These are phyloP conservation scores for Hetaerina americana DNA, from an alignment of 1,140 invertebrate species.

Conservation along the genomic window DNA sequence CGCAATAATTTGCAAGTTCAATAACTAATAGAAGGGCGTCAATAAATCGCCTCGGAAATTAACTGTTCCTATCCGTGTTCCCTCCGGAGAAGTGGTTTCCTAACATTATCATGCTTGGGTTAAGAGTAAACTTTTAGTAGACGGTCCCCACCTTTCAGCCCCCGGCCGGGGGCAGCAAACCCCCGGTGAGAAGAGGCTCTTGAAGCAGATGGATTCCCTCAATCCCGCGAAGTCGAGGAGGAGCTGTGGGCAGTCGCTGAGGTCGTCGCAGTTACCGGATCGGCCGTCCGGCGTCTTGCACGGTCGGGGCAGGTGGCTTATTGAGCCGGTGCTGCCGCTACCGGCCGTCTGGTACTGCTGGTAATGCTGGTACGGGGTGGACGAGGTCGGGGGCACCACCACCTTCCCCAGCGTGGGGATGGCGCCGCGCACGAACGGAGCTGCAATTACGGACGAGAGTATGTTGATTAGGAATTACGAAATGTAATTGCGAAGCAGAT, in stretches of 20 bases:
- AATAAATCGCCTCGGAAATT: too few species aligned
- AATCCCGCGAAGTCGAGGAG: constrained; percentile 68
- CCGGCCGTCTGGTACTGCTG: constrained; percentile 62
- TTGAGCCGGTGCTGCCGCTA: constrained; percentile 62
- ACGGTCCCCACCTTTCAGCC: background rate
- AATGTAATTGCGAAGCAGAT: too few species aligned
- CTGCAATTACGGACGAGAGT: too few species aligned
- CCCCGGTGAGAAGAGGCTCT: constrained; percentile 79
- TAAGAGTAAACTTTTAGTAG: too few species aligned
- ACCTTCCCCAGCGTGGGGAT: background rate
- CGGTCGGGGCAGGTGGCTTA: constrained; percentile 33
- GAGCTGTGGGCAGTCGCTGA: constrained; percentile 77
- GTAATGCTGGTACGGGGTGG: constrained; percentile 67
- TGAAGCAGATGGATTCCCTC: constrained; percentile 79
- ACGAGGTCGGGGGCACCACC: constrained; percentile 32
- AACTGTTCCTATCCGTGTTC: too few species aligned
- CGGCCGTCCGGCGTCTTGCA: constrained; percentile 71
- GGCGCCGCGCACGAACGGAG: background rate
- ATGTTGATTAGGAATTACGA: too few species aligned
- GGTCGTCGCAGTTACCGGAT: constrained; percentile 70
- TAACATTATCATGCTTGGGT: too few species aligned
- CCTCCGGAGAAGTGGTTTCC: too few species aligned
- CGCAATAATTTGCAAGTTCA: too few species aligned
- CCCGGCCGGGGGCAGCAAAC: constrained; percentile 62
- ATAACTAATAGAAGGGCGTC: too few species aligned